phyloP scores from a whole-genome alignment of 2,888 invertebrate genomes.

The Cheilosia soror region DNA sequence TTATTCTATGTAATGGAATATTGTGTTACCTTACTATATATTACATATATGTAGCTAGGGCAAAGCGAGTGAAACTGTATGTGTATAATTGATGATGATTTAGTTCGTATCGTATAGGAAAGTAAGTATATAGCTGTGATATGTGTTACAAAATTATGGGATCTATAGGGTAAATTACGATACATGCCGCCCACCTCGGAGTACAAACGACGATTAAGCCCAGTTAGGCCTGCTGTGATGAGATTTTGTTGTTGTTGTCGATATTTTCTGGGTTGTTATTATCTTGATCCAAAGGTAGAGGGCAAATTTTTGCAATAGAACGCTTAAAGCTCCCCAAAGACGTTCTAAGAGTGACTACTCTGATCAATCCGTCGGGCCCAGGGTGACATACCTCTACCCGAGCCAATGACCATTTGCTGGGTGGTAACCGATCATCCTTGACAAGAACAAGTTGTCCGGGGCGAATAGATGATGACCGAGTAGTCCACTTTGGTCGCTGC shows the following conservation, averaged over 20 bases:
- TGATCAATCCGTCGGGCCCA: constrained; percentile 11
- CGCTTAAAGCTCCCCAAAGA: constrained; percentile 1
- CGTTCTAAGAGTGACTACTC: constrained; percentile 1
- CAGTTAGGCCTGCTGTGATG: not conserved
- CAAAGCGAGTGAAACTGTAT: too few relatives aligned
- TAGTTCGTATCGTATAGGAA: too few relatives aligned
- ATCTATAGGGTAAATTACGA: not conserved
- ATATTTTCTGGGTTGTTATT: not conserved
- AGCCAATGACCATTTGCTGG: constrained; percentile 14
- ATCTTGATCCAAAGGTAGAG: not conserved
- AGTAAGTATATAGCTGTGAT: too few relatives aligned
- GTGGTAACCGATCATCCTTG: constrained; percentile 13
- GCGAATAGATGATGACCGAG: not conserved
- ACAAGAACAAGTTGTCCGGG: not conserved
- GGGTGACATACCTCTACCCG: constrained; percentile 4
- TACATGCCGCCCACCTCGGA: constrained; percentile 15
- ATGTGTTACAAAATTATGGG: too few relatives aligned
- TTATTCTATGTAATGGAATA: too few relatives aligned
- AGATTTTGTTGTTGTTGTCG: not conserved
- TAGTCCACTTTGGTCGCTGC: constrained; percentile 4
- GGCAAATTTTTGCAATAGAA: constrained; percentile 9
- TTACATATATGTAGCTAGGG: too few relatives aligned
- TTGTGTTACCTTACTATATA: too few relatives aligned
- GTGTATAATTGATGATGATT: too few relatives aligned
- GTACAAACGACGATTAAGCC: not conserved